Evolutionary conservation across 2,797 vertebrate species (phyloP), one percentile per base, ranked within the genome.

Genomic region (Eulemur albifrons): DNA sequence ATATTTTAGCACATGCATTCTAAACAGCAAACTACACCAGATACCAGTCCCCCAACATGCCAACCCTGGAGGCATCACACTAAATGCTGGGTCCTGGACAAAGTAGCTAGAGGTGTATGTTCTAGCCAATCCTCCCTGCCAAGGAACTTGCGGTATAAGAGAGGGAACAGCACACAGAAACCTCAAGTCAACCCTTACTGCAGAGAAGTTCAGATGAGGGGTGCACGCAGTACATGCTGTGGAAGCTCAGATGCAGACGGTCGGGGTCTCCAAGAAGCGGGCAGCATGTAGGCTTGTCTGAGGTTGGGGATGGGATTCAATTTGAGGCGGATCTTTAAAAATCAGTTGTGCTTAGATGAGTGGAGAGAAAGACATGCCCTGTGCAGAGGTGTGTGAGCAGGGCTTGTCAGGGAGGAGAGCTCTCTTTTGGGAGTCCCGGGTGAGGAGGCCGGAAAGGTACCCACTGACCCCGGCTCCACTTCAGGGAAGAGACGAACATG

Each of bases 141-240:
- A 12, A n/a, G n/a, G 59, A 52, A 38, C 40, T 6, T 48, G 4
- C 21, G 17, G 32, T 40, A 7, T n/a, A 5, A 54, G 14, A 50
- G n/a, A 57, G 23, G 32, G 27, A 65, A 18, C 67, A 13, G 4
- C n/a, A 1, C 35, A 13, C 8, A 20, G 40, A 59, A 38, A 35
- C 27, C 0, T 73, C 8, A 54, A 23, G 43, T 76, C 70, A 38
- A 1, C 23, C 8, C 13, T 72, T 15, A 30, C 25, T 1, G 1
- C 23, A 45, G 13, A 70, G 30, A 70, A 50, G 52, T 52, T 63
- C 45, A 27, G 88, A 15, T 35, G 80, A 32, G 4, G 1, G 3
- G 25, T 18, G 2, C 0, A 20, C 5, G 1, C 13, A 0, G 2
- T 45, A 13, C 20, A 5, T 69, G 30, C 63, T 43, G 1, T 12